Evolutionary conservation across 2,888 invertebrate genomes (phyloP), one percentile per base, ranked within the genome.

Genomic region (Boloria selene): DNA sequence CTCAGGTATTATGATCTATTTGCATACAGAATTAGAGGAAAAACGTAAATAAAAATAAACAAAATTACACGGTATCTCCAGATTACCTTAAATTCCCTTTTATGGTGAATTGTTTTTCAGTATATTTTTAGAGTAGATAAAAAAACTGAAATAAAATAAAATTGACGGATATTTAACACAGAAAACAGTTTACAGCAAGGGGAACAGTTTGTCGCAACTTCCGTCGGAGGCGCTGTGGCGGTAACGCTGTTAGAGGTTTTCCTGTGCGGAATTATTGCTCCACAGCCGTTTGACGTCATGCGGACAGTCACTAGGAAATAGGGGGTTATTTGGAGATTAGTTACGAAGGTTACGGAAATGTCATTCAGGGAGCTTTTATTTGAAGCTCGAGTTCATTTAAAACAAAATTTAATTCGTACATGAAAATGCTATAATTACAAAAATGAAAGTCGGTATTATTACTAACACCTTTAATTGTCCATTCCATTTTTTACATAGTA

Each of bases 231-330:
- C 62, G 70, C 63, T 58, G 66, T 45, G 61, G 65, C 61, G 44
- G 56, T 81, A 85, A 86, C 74, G 74, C 76, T 77, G 80, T 86
- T 85, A 83, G 78, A 59, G 67, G 65, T 68, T 79, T 79, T 88
- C 87, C 88, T 82, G 74, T 76, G 72, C 80, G 82, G 81, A 82
- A 88, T 88, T 86, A 84, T 85, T 80, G 83, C 85, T 84, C 85
- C 85, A 83, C 72, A 75, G 71, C 78, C 74, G 73, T 51, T 51
- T 61, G 72, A 77, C 80, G 72, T 69, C 71, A 65, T 14, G 54
- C 26, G 17, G 38, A 64, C 58, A 10, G 13, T 26, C 44, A 51
- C 63, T 38, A 56, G 50, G 50, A 14, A 52, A 50, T 18, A 52
- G 58, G 52, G n/a, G 50, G 44, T 50, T 64, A 64, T 59, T 64